A percentile compares a stretch with the other conserved stretches of the same genome.
Conservation (phyloP, 2,888 invertebrate species). For the Mythimna loreyi region DNA sequence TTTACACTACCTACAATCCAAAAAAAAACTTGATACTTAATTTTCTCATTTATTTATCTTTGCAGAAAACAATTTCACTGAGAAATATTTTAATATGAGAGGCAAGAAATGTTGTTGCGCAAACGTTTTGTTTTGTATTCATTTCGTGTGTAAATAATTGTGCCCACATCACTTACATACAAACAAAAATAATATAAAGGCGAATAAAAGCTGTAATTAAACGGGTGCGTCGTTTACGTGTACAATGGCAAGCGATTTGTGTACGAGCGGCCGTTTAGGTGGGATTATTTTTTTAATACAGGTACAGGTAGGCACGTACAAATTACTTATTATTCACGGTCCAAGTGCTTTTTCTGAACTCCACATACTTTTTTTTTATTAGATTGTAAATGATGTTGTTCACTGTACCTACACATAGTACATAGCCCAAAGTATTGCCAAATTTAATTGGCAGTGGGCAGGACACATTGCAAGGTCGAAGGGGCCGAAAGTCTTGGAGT, state of each 20-base stretch:
- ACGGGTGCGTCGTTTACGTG: constrained; percentile 46
- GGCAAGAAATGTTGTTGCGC: neutral
- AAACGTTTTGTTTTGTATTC: constrained; percentile 22
- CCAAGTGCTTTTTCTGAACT: constrained; percentile 3
- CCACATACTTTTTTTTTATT: neutral
- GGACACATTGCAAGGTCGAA: no score
- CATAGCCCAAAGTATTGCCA: no score
- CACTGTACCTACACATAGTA: neutral
- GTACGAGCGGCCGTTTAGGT: constrained; percentile 33
- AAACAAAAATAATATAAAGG: constrained; percentile 48
- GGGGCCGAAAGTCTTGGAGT: no score
- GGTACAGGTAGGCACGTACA: constrained; percentile 11
- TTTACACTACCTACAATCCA: no score
- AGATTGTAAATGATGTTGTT: neutral
- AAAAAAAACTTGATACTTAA: neutral
- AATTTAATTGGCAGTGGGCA: no score
- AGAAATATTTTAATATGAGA: constrained; percentile 1
- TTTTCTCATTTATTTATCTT: constrained; percentile 3
- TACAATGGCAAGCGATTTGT: constrained; percentile 53
- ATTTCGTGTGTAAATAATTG: constrained; percentile 30
- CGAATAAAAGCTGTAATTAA: constrained; percentile 55
- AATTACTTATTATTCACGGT: constrained; percentile 7
- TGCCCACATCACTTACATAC: constrained; percentile 24
- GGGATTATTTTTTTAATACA: constrained; percentile 46
- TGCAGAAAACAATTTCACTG: neutral